Conservation (phyloP, 2,888 invertebrate species). For the Acleris emargana region DNA sequence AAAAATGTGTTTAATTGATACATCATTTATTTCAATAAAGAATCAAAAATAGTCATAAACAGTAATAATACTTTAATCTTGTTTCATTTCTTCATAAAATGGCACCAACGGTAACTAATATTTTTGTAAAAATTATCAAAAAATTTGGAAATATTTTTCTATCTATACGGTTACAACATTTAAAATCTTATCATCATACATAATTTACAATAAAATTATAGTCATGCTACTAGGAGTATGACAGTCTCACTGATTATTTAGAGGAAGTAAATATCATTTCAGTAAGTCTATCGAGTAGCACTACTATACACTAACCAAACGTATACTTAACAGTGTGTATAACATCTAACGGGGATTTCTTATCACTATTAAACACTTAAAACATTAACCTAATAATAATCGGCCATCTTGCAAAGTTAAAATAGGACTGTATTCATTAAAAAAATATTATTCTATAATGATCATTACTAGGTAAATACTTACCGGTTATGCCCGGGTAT, state of each 20-base stretch:
- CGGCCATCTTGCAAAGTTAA: too few species aligned
- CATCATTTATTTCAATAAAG: conserved; percentile 34
- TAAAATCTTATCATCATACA: conserved; percentile 21
- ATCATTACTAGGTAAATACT: too few species aligned
- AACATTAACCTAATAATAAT: too few species aligned
- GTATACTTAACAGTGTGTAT: conserved; percentile 26
- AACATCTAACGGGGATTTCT: conserved; percentile 10
- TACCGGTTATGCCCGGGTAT: too few species aligned
- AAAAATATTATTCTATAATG: too few species aligned
- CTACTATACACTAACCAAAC: conserved; percentile 12
- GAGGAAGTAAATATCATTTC: too few species aligned
- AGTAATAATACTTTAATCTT: conserved; percentile 32
- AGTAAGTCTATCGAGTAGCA: background rate
- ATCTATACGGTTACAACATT: conserved; percentile 18
- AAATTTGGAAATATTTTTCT: conserved; percentile 20
- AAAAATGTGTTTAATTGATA: conserved; percentile 19
- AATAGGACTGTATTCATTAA: too few species aligned
- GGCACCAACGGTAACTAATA: conserved; percentile 35
- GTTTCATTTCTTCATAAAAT: conserved; percentile 26
- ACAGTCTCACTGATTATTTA: too few species aligned
- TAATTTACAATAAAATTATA: conserved; percentile 17
- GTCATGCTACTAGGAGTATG: background rate
- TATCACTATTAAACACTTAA: too few species aligned
- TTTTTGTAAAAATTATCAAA: conserved; percentile 21
- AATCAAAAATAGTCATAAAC: conserved; percentile 32